Conservation (phyloP, 1,140 invertebrate genomes). For the Calycopis cecrops region DNA sequence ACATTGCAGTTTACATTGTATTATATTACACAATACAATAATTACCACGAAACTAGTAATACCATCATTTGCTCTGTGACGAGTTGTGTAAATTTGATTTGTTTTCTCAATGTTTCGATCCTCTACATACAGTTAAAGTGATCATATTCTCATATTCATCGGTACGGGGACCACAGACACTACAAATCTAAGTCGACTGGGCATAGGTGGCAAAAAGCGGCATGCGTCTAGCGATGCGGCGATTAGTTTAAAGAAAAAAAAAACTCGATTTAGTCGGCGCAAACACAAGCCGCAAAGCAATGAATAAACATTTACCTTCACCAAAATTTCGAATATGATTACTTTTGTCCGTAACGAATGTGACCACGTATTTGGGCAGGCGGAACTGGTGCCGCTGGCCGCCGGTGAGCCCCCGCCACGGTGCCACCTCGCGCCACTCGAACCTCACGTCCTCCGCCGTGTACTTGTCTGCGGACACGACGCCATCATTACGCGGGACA, state of each 20-base stretch:
- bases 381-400: constrained; percentile 74
- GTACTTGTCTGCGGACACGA: constrained; percentile 74
- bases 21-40: no score
- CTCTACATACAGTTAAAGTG: no score
- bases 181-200: neutral
- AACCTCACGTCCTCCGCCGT: constrained; percentile 75
- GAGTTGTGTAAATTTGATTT: no score
- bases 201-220: constrained; percentile 26
- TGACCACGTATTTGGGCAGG: constrained; percentile 78
- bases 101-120: no score
- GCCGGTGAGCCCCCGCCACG: constrained; percentile 65
- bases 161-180: no score
- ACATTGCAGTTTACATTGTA: no score
- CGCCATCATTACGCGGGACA: neutral
- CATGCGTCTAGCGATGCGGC: constrained; percentile 45
- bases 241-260: no score
- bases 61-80: no score
- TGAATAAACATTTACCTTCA: constrained; percentile 76
- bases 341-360: constrained; percentile 75
- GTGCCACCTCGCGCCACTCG: constrained; percentile 74
- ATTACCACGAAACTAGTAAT: no score
- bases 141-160: no score
- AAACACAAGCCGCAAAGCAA: constrained; percentile 69
- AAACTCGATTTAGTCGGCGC: constrained; percentile 31
- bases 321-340: constrained; percentile 77